Conservation (phyloP, 2,888 invertebrate genomes). For the Sabellastarte sp. region DNA sequence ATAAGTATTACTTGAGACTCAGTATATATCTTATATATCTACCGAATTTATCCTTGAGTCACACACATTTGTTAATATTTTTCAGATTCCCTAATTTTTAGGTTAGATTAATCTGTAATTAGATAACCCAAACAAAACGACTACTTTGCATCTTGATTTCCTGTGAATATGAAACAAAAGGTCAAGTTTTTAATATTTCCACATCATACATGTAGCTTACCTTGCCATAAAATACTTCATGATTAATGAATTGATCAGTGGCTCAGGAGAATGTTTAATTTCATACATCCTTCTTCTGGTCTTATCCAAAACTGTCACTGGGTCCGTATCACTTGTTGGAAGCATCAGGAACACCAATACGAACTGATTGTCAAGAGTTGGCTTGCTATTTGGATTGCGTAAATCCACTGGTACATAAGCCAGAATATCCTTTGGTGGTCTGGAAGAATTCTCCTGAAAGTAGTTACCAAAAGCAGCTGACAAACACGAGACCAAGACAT, state of each 20-base stretch:
- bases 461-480: slow-evolving; percentile 21
- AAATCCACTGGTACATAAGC: slow-evolving; percentile 29
- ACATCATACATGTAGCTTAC: no score
- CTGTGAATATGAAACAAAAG: no score
- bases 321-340: slow-evolving; percentile 11
- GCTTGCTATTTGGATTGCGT: slow-evolving; percentile 11
- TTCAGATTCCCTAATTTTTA: no score
- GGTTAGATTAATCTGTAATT: no score
- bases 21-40: no score
- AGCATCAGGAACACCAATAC: slow-evolving; percentile 23
- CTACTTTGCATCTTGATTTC: no score
- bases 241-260: slow-evolving; percentile 21
- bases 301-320: slow-evolving; percentile 6
- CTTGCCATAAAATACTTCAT: slow-evolving; percentile 23
- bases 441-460: slow-evolving; percentile 8
- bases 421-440: slow-evolving; percentile 13
- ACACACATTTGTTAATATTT: no score
- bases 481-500: slow-evolving; percentile 29
- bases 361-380: slow-evolving; percentile 27
- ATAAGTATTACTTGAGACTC: no score
- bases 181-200: no score
- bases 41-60: no score
- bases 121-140: no score
- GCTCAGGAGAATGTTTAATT: slow-evolving; percentile 27
- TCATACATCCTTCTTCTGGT: slow-evolving; percentile 21